Base-by-base conservation (phyloP, 2,797 vertebrate genomes). In the Phaenicophaeus curvirostris region DNA sequence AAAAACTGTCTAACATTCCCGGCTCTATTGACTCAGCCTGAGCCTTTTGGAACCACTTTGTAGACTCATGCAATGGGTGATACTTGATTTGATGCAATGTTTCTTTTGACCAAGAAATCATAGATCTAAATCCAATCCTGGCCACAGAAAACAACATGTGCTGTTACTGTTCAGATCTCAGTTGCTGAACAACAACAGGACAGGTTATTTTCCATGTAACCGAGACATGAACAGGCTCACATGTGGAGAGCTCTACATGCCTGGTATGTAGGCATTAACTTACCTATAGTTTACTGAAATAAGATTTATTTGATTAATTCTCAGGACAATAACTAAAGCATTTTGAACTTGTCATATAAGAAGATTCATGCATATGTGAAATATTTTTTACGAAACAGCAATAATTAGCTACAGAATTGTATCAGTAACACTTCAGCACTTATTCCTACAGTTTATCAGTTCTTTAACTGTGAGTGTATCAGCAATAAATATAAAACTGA, bases 1-100 rank as follows among this genome's bases (percentile, higher is more conserved):
- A 39, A 91, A 80, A 89, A 39, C 51, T 80, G 61, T 80, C 89
- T 95, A 81, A 82, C 90, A 80, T 87, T 95, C 90, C 65, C 75
- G 87, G 57, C 31, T 94, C 69, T 93, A 75, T 89, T 92, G 92
- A 92, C 84, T 96, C 83, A 93, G 90, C 27, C 91, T 79, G 55
- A 91, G 71, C 35, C 27, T 87, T 89, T 68, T 87, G 84, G 89
- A 96, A 91, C 46, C 23, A 39, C 37, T 91, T 91, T 66, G 89
- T 5, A 75, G 55, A 77, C 14, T 77, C 65, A 48, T 68, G 62
- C 35, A 77, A 51, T 31, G 80, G 66, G 46, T 69, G 71, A 82
- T 76, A 46, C 35, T 84, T 81, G 82, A 65, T 79, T 93, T 59
- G 63, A 74, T 91, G 65, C 57, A 53, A 44, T 81, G 44, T 79